Conservation (phyloP, 2,888 invertebrate species). For the Chrysolina oricalcia region DNA sequence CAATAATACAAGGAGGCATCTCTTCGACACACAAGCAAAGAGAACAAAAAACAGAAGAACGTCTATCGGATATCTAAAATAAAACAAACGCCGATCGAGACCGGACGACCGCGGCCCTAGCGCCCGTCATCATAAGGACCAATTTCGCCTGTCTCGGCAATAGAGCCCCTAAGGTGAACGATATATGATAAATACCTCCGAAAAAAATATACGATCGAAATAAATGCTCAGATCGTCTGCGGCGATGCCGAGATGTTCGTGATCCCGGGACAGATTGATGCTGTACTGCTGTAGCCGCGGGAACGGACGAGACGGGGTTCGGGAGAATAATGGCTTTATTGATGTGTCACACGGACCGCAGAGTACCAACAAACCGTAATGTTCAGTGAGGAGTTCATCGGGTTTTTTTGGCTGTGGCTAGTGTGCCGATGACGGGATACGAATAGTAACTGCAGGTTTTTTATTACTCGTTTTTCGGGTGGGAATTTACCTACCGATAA, state of each 20-base stretch:
- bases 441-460: background rate
- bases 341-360: conserved; percentile 58
- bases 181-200: conserved; percentile 67
- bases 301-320: conserved; percentile 54
- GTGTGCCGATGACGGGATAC: background rate
- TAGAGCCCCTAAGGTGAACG: conserved; percentile 60
- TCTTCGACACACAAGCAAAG: conserved; percentile 1
- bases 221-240: conserved; percentile 65
- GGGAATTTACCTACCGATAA: too few species aligned
- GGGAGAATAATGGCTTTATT: conserved; percentile 63
- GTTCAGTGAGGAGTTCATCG: conserved; percentile 38
- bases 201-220: conserved; percentile 67
- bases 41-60: conserved; percentile 1
- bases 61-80: conserved; percentile 17
- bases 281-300: conserved; percentile 42
- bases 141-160: background rate
- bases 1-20: conserved; percentile 11
- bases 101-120: background rate
- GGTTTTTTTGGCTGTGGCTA: conserved; percentile 2
- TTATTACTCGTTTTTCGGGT: too few species aligned
- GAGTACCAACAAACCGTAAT: too few species aligned
- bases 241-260: conserved; percentile 61
- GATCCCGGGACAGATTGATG: conserved; percentile 59
- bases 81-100: conserved; percentile 12
- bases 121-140: background rate